phyloP scores from a whole-genome alignment of 2,797 vertebrate genomes.

The Acrocephalus scirpaceus region DNA sequence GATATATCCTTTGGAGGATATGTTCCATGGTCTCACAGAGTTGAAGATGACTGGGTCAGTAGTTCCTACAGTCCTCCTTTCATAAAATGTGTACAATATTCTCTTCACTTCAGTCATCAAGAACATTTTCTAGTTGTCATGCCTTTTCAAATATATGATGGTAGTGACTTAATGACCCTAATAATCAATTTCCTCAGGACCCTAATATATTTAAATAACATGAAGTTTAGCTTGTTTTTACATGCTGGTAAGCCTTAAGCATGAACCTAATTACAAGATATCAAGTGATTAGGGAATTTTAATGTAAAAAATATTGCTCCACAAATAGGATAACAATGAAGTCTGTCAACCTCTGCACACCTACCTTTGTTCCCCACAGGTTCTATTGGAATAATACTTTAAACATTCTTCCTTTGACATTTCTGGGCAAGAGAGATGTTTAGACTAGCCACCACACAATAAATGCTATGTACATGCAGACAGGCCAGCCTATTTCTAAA shows the following conservation, averaged over 20 bases:
- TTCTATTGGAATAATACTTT: background rate
- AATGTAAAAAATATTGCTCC: background rate
- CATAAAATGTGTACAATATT: background rate
- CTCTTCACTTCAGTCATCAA: background rate
- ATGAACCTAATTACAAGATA: background rate
- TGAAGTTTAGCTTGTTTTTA: background rate
- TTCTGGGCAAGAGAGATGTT: background rate
- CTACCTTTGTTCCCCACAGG: background rate
- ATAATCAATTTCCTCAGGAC: background rate
- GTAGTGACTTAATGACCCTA: background rate
- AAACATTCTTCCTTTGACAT: background rate
- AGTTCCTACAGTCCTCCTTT: background rate
- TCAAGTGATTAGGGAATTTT: background rate
- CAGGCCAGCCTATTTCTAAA: background rate
- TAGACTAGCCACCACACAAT: background rate
- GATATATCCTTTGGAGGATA: background rate
- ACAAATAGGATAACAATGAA: background rate
- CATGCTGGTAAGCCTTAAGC: background rate
- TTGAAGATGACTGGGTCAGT: background rate
- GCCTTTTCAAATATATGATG: background rate
- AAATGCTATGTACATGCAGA: background rate
- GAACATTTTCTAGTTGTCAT: background rate
- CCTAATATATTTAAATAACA: background rate
- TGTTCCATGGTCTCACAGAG: background rate
- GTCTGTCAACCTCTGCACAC: background rate